A percentile compares a stretch with the other conserved stretches of the same genome.
Conservation (phyloP, 2,113 vertebrate genomes). For the Chionodraco myersi region DNA sequence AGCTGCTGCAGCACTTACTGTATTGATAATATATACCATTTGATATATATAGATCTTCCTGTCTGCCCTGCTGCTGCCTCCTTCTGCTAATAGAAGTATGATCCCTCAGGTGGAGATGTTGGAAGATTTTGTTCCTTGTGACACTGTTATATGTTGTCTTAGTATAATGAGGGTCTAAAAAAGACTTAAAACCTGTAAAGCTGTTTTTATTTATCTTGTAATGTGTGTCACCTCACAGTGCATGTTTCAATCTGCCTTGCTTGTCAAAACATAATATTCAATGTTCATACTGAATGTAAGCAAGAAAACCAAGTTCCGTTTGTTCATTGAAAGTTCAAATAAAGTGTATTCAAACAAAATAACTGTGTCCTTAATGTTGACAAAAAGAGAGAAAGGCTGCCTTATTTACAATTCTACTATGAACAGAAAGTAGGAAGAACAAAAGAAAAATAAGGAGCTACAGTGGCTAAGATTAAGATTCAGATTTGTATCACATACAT, state of each 20-base stretch:
- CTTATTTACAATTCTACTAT: background rate
- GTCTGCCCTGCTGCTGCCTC: background rate
- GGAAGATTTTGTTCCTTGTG: background rate
- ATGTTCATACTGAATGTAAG: background rate
- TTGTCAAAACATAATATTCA: background rate
- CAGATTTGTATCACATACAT: background rate
- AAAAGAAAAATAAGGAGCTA: background rate
- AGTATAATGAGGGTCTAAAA: background rate
- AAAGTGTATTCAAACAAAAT: slow-evolving; percentile 6
- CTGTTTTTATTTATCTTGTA: background rate
- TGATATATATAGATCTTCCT: background rate
- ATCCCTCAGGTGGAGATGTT: background rate
- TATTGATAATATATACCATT: background rate
- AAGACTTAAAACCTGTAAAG: background rate
- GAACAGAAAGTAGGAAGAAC: background rate
- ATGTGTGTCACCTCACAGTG: background rate
- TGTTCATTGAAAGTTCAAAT: background rate
- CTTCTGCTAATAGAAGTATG: background rate
- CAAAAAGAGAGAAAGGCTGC: background rate
- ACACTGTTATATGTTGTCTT: background rate
- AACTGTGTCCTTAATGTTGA: background rate
- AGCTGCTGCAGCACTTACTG: background rate
- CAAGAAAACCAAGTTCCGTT: background rate
- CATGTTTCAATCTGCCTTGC: background rate
- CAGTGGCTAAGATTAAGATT: background rate